These are phyloP conservation scores for Sebastes vulpes DNA, from an alignment of 2,797 vertebrate genomes.

Conservation along the genomic window DNA sequence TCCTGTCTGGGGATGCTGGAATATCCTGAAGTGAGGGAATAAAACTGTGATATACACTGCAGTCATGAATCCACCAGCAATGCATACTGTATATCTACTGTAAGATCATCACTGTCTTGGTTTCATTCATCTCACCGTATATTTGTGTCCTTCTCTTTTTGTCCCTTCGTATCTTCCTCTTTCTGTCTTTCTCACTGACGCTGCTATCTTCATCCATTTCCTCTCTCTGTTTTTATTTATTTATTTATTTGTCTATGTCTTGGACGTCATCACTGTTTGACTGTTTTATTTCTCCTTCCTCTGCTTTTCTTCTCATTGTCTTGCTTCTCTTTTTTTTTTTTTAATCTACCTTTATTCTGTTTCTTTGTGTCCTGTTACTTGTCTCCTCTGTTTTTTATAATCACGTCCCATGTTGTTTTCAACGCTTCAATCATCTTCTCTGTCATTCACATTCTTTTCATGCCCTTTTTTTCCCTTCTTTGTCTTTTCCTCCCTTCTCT, in stretches of 20 bases:
- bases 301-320: background rate
- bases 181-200: background rate
- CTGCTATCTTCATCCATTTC: background rate
- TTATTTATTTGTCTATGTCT: background rate
- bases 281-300: background rate
- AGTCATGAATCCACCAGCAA: conserved; percentile 1
- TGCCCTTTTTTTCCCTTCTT: conserved; percentile 3
- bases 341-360: background rate
- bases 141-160: conserved; percentile 12
- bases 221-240: conserved; percentile 2
- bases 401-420: conserved; percentile 14
- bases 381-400: conserved; percentile 14
- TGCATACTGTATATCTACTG: conserved; percentile 8
- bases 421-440: conserved; percentile 21
- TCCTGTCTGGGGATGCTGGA: conserved; percentile 3
- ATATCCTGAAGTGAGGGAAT: background rate
- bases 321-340: background rate
- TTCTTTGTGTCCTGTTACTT: background rate
- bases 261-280: background rate
- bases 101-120: conserved; percentile 20
- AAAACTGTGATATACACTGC: background rate
- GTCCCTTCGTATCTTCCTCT: background rate
- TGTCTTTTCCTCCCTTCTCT: conserved; percentile 17
- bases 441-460: conserved; percentile 35
- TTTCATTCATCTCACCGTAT: conserved; percentile 15